Evolutionary conservation across 2,888 invertebrate species (phyloP).

Genomic region (Drosophila greeni): DNA sequence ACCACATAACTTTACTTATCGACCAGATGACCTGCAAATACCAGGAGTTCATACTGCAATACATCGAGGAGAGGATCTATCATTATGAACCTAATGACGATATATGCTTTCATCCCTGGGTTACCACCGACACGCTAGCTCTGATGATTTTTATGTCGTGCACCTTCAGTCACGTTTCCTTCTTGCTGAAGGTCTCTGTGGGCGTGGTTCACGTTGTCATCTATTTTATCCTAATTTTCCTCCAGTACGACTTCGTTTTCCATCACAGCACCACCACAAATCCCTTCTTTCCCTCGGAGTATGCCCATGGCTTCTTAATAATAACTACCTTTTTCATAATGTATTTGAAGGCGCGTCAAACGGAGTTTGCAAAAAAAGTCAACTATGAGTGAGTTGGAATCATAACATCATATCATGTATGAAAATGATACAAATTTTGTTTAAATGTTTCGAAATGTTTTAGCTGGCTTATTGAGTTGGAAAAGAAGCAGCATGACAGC

Average conservation of each 20-base stretch:
- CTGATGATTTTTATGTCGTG: constrained; percentile 84
- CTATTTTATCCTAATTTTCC: constrained; percentile 85
- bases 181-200: constrained; percentile 84
- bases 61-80: constrained; percentile 47
- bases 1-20: background rate
- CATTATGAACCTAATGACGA: constrained; percentile 27
- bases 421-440: background rate
- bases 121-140: constrained; percentile 65
- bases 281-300: constrained; percentile 82
- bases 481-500: constrained; percentile 90
- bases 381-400: constrained; percentile 86
- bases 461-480: constrained; percentile 84
- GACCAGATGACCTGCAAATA: constrained; percentile 40
- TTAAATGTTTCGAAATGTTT: background rate
- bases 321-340: constrained; percentile 86
- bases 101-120: constrained; percentile 72
- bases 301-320: constrained; percentile 86
- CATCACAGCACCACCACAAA: constrained; percentile 85
- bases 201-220: constrained; percentile 82
- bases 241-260: constrained; percentile 80
- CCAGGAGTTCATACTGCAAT: constrained; percentile 29
- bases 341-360: constrained; percentile 91
- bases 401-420: no score
- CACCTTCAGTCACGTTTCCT: constrained; percentile 90
- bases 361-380: constrained; percentile 91